Conservation (phyloP, 53 echinoderm and acorn worm genomes). For the Patiria pectinifera region DNA sequence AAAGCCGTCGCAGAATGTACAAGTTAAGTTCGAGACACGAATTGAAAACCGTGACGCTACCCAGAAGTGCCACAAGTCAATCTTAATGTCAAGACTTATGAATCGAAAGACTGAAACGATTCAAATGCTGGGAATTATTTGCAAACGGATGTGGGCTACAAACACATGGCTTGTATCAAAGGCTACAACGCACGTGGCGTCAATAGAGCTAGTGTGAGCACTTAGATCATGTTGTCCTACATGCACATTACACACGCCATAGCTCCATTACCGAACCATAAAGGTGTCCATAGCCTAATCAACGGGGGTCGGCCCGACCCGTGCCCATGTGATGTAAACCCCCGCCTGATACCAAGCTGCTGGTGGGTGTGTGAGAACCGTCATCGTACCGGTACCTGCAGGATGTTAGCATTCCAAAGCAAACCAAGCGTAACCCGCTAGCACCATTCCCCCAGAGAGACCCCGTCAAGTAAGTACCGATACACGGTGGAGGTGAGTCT, state of each 20-base stretch:
- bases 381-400: not conserved
- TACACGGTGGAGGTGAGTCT: too few species aligned
- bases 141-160: not conserved
- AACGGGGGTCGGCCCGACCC: conserved; percentile 42
- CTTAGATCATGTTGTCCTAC: not conserved
- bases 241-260: not conserved
- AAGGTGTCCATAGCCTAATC: conserved; percentile 42
- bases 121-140: not conserved
- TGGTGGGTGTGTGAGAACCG: too few species aligned
- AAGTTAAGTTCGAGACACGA: not conserved
- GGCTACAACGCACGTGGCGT: conserved; percentile 18
- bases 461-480: not conserved
- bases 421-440: conserved; percentile 25
- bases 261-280: not conserved
- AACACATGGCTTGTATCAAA: conserved; percentile 22
- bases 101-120: not conserved
- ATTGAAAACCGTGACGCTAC: not conserved
- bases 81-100: not conserved
- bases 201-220: conserved; percentile 4
- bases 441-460: conserved; percentile 17
- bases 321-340: not conserved
- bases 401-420: conserved; percentile 17
- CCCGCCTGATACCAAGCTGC: not conserved
- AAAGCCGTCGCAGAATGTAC: too few species aligned
- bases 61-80: not conserved